These are phyloP conservation scores for Spatulosminthurus flaviceps DNA, from an alignment of 2,888 invertebrate species.

Conservation along the genomic window DNA sequence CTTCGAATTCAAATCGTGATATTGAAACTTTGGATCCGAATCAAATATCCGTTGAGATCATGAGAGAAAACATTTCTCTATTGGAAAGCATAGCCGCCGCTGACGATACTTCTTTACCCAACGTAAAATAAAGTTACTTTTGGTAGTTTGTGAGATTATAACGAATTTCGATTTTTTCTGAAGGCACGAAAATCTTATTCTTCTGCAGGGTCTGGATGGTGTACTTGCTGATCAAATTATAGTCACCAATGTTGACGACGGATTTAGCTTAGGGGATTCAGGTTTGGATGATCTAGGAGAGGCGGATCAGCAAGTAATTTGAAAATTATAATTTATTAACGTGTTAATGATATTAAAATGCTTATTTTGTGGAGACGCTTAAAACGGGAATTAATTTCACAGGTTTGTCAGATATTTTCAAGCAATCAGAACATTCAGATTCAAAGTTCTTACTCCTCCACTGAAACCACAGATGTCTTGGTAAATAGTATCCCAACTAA, in stretches of 20 bases:
- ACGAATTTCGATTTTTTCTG: too few species aligned
- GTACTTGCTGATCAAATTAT: conserved; percentile 61
- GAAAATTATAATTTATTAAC: neutral
- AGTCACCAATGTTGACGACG: conserved; percentile 60
- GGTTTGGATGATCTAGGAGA: conserved; percentile 57
- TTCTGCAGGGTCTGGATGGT: conserved; percentile 63
- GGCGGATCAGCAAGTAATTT: conserved; percentile 54
- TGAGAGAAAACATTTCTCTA: conserved; percentile 61
- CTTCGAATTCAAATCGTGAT: conserved; percentile 36
- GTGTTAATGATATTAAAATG: too few species aligned
- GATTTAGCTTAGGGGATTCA: conserved; percentile 57
- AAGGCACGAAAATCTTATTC: neutral
- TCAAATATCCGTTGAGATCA: conserved; percentile 61
- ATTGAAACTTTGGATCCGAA: conserved; percentile 55
- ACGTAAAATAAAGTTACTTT: conserved; percentile 49
- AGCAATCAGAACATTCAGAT: conserved; percentile 54
- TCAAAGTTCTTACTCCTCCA: conserved; percentile 30
- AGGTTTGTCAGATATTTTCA: conserved; percentile 60
- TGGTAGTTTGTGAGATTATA: too few species aligned
- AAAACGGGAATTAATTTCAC: neutral
- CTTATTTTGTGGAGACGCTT: neutral
- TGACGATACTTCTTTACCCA: conserved; percentile 56
- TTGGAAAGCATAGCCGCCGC: conserved; percentile 60
- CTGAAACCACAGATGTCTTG: neutral
- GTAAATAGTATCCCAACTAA: conserved; percentile 31